Conservation (phyloP, 2,888 invertebrate genomes). For the Tuberolachnus salignus region DNA sequence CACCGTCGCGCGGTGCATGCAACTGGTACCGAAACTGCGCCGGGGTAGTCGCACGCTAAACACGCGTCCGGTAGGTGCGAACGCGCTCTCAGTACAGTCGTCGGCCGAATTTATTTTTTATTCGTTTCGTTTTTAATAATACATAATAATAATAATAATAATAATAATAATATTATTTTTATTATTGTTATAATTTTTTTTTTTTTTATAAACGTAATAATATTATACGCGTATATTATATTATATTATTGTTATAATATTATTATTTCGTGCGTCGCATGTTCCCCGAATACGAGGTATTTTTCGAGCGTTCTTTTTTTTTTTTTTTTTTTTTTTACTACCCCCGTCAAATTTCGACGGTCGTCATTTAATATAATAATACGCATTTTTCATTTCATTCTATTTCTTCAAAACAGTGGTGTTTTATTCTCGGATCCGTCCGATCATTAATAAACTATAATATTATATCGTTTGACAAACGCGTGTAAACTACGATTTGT, state of each 20-base stretch:
- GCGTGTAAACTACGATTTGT: too few species aligned
- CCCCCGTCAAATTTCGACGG: background rate
- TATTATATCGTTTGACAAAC: background rate
- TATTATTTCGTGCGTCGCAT: slow-evolving; percentile 26
- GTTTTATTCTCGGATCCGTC: background rate
- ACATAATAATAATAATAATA: background rate
- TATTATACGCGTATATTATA: background rate
- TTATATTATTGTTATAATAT: background rate
- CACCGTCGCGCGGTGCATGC: slow-evolving; percentile 21
- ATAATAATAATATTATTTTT: background rate
- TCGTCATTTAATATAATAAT: background rate
- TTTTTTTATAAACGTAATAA: background rate
- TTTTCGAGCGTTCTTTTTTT: slow-evolving; percentile 11
- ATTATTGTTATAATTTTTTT: background rate
- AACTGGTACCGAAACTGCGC: slow-evolving; percentile 52
- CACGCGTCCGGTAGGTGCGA: slow-evolving; percentile 54
- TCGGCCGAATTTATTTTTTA: slow-evolving; percentile 14
- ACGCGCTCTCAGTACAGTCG: slow-evolving; percentile 51
- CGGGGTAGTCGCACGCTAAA: slow-evolving; percentile 55
- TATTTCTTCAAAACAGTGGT: background rate
- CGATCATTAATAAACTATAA: background rate
- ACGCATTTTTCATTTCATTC: background rate
- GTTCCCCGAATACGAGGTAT: slow-evolving; percentile 31
- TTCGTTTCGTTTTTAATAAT: background rate
- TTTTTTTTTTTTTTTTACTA: background rate